phyloP scores from a whole-genome alignment of 2,797 vertebrate genomes.

The Onychomys leucogaster region DNA sequence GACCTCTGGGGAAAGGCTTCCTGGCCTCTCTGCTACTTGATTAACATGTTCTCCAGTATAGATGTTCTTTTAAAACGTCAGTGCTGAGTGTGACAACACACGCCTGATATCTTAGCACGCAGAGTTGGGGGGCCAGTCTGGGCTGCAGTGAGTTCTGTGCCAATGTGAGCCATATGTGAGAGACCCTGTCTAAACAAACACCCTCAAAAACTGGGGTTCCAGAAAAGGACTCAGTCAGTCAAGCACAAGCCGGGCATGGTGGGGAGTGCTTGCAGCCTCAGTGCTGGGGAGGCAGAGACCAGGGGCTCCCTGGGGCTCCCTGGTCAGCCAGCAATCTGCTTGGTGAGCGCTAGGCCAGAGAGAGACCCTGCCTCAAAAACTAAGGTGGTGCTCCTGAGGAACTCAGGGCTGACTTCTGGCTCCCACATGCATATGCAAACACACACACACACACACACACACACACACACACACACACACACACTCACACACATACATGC shows the following conservation, averaged over 20 bases:
- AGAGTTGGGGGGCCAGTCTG: neutral
- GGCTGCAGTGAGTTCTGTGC: neutral
- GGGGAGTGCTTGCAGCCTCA: no score
- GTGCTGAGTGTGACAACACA: neutral
- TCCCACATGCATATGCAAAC: neutral
- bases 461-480: accelerated
- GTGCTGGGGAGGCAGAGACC: neutral
- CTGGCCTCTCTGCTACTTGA: neutral
- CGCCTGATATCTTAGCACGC: neutral
- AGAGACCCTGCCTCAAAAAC: neutral
- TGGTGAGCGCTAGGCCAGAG: neutral
- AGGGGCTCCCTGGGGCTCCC: no score
- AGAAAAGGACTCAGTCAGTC: neutral
- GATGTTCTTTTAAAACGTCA: neutral
- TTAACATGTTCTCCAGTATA: neutral
- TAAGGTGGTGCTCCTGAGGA: neutral
- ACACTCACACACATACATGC: no score
- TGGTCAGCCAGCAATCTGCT: neutral
- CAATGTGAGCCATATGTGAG: neutral
- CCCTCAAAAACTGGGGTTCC: neutral
- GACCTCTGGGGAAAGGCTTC: neutral
- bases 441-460: neutral
- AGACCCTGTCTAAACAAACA: neutral
- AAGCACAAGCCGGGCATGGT: neutral
- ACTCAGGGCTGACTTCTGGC: neutral